Base-by-base conservation (phyloP, 2,888 invertebrate species). In the Phragmatobia fuliginosa region DNA sequence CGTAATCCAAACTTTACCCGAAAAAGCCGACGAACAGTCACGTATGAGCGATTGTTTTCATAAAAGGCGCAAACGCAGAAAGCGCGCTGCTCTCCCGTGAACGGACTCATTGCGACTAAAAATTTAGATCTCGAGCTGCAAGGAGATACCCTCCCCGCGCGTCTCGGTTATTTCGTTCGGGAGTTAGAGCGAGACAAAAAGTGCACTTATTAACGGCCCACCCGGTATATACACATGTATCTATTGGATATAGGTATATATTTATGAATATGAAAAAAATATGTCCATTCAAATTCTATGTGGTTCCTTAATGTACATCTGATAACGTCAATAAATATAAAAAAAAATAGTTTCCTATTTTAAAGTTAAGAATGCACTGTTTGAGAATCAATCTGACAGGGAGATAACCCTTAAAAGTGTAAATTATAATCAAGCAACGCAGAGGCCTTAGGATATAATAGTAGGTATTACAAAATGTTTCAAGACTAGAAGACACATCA, bases 401-500 rank as follows among this genome's bases (percentile, higher is more conserved):
- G 52, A 49, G 49, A 49, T n/a, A 49, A 8, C n/a, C n/a, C 49
- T n/a, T 28, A 16, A 25, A 14, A 28, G 56, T 25, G 28, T 28
- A 56, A 56, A 56, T 16, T 28, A 56, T 56, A 56, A 56, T 56
- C 56, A 56, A 56, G 28, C 59, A n/a, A 33, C 21, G 8, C 16
- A 16, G 33, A 33, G 59, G 21, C 59, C 21, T 31, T 60, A 49
- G n/a, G 8, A n/a, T 49, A 32, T 11, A 33, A 33, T 31, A 32
- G 32, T 11, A 33, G 36, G 56, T 28, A 33, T 36, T 64, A 38
- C 33, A 56, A 18, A 52, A 56, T 21, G 28, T 33, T 28, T 56
- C 36, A 56, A 28, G 56, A 65, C 21, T 33, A 56, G 33, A 63
- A 33, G 33, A 28, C 28, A 56, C 33, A 65, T 65, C 33, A 25